A percentile compares a stretch with the other conserved stretches of the same genome.
Conservation (phyloP, 1,140 invertebrate species). For the Pseudomyrmex dendroicus region DNA sequence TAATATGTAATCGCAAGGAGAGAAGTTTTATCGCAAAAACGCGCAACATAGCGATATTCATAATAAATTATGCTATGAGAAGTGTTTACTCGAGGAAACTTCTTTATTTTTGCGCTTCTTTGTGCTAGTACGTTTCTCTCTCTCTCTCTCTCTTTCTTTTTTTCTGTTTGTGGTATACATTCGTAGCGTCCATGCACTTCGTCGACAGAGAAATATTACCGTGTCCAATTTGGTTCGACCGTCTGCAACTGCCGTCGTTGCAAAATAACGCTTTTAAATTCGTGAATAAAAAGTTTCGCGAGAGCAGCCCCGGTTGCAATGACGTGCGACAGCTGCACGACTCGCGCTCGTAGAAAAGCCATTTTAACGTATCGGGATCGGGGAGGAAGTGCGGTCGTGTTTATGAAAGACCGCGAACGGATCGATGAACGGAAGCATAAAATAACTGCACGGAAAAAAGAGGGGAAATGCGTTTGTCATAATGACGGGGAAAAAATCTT, state of each 20-base stretch:
- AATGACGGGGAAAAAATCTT: neutral
- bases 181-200: neutral
- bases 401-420: constrained; percentile 24
- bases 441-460: neutral
- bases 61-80: neutral
- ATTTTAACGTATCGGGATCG: constrained; percentile 50
- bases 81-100: neutral
- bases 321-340: constrained; percentile 44
- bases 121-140: neutral
- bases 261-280: constrained; percentile 49
- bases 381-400: neutral
- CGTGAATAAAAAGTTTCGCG: constrained; percentile 42
- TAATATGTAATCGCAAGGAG: neutral
- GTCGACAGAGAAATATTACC: constrained; percentile 37
- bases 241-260: neutral
- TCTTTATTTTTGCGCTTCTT: constrained; percentile 6
- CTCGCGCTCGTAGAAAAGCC: constrained; percentile 48
- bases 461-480: constrained; percentile 10
- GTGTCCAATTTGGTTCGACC: constrained; percentile 22
- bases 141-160: no score
- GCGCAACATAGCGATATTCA: neutral
- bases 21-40: neutral
- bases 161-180: neutral
- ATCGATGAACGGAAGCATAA: neutral
- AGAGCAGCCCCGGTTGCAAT: constrained; percentile 7